Evolutionary conservation across 2,113 vertebrate species (phyloP).

Genomic region (Panthera uncia): DNA sequence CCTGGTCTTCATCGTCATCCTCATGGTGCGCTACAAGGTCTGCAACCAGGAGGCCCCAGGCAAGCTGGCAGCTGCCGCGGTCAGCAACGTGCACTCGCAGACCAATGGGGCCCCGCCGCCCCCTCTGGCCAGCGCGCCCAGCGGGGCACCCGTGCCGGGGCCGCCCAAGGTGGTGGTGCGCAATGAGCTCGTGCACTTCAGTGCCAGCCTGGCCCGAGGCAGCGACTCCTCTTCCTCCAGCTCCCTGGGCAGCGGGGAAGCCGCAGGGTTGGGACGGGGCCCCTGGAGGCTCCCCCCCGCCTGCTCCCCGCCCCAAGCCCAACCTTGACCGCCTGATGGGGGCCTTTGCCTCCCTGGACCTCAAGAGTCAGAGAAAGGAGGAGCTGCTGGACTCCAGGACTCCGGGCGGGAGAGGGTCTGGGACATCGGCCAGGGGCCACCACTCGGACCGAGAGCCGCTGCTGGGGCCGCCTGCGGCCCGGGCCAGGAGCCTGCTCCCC

Average conservation of each 20-base stretch:
- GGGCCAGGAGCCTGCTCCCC: constrained; percentile 91
- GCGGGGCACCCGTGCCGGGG: constrained; percentile 85
- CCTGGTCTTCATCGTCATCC: constrained; percentile 96
- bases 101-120: constrained; percentile 89
- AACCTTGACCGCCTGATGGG: constrained; percentile 96
- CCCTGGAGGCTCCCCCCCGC: constrained; percentile 88
- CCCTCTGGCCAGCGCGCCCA: constrained; percentile 59
- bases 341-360: constrained; percentile 95
- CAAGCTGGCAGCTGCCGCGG: constrained; percentile 88
- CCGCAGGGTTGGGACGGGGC: constrained; percentile 87
- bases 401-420: constrained; percentile 82
- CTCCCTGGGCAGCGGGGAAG: constrained; percentile 89
- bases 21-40: constrained; percentile 97
- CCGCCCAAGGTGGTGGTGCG: constrained; percentile 92
- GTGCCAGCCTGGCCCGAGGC: constrained; percentile 88
- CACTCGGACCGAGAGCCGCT: constrained; percentile 96
- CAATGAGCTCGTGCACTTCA: constrained; percentile 94
- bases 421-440: constrained; percentile 64
- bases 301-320: constrained; percentile 89
- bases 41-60: constrained; percentile 87
- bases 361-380: constrained; percentile 90
- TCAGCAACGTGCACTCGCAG: constrained; percentile 95
- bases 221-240: constrained; percentile 94
- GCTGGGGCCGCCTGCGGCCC: constrained; percentile 91
- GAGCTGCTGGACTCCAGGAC: constrained; percentile 88